These are phyloP conservation scores for Onychomys torridus DNA, from an alignment of 2,797 vertebrate species.

Conservation along the genomic window DNA sequence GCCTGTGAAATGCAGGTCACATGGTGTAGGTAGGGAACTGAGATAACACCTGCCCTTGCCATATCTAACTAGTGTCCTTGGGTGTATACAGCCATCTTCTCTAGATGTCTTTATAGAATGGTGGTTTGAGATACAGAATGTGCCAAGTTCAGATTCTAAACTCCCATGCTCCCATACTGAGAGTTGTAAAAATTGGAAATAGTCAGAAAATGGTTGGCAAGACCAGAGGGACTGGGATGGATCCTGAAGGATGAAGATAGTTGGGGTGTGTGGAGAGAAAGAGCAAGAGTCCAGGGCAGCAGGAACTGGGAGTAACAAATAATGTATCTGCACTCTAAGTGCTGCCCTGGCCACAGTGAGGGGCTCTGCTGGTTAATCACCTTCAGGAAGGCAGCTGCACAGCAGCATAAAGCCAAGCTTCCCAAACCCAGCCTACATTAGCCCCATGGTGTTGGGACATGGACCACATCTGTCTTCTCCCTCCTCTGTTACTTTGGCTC, in stretches of 20 bases:
- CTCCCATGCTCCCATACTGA: not conserved
- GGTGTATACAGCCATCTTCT: not conserved
- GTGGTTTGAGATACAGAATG: not conserved
- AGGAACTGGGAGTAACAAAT: not conserved
- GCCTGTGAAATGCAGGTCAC: fast-evolving
- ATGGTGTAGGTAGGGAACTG: not conserved
- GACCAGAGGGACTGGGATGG: not conserved
- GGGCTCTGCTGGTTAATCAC: too few relatives aligned
- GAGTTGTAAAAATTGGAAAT: not conserved
- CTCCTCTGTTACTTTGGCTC: not conserved
- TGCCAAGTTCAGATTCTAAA: slow-evolving; percentile 16
- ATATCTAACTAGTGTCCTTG: not conserved
- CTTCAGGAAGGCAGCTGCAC: not conserved
- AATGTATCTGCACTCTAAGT: not conserved
- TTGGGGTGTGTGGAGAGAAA: too few relatives aligned
- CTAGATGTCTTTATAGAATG: not conserved
- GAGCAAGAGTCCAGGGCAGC: not conserved
- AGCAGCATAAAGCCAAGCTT: not conserved
- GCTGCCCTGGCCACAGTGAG: not conserved
- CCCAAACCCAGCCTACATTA: not conserved
- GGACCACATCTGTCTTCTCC: not conserved
- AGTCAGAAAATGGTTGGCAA: not conserved
- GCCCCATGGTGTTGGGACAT: fast-evolving
- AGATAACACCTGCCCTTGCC: not conserved
- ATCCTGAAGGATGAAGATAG: not conserved